These are phyloP conservation scores for Torymus aiolomorphi DNA, from an alignment of 2,888 invertebrate genomes.

Conservation along the genomic window DNA sequence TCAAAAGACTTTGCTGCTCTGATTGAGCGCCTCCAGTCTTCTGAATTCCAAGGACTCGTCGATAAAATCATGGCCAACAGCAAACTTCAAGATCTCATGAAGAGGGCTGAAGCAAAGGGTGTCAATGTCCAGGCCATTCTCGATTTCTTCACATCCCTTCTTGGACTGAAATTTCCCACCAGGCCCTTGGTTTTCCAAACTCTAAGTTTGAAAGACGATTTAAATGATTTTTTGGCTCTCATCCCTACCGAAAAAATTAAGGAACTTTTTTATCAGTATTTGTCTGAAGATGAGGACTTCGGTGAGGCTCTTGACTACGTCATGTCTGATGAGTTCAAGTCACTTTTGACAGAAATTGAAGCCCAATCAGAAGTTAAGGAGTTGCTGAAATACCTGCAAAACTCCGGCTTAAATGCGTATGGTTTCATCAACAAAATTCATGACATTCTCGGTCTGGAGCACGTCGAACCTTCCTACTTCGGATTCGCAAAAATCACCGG, in stretches of 20 bases:
- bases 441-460: slow-evolving; percentile 51
- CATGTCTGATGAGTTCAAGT: slow-evolving; percentile 60
- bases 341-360: slow-evolving; percentile 61
- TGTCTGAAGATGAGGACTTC: slow-evolving; percentile 60
- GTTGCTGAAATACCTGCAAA: slow-evolving; percentile 53
- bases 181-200: slow-evolving; percentile 12
- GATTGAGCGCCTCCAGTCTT: slow-evolving; percentile 60
- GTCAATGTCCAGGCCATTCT: slow-evolving; percentile 59
- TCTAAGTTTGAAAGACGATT: slow-evolving; percentile 44
- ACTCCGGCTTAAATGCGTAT: slow-evolving; percentile 57
- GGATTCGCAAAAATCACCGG: slow-evolving; percentile 53
- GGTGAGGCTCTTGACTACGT: slow-evolving; percentile 60
- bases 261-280: slow-evolving; percentile 47
- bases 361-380: slow-evolving; percentile 53
- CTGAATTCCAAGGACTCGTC: slow-evolving; percentile 62
- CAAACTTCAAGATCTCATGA: slow-evolving; percentile 49
- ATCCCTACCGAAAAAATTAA: slow-evolving; percentile 44
- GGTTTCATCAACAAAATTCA: slow-evolving; percentile 53
- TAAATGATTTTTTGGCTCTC: slow-evolving; percentile 38
- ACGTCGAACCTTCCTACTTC: slow-evolving; percentile 38
- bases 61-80: slow-evolving; percentile 53
- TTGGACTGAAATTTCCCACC: slow-evolving; percentile 60
- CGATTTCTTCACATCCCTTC: slow-evolving; percentile 52
- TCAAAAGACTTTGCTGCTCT: slow-evolving; percentile 65
- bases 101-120: slow-evolving; percentile 59